These are phyloP conservation scores for Brachyptera putata DNA, from an alignment of 2,888 invertebrate species.

Conservation along the genomic window DNA sequence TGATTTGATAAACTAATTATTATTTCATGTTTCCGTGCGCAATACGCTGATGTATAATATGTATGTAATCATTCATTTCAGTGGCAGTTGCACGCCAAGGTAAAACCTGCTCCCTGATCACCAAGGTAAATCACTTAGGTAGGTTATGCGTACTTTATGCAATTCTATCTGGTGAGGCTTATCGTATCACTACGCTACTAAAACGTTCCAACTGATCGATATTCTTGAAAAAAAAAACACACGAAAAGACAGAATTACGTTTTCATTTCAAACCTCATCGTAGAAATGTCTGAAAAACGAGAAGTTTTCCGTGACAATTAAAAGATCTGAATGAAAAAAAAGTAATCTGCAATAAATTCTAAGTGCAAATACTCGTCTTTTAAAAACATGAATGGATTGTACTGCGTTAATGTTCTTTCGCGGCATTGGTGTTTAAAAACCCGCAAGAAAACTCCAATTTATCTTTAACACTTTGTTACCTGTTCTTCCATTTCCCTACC, in stretches of 20 bases:
- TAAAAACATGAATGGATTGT: not conserved
- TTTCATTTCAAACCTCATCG: no score
- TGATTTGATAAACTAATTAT: conserved; percentile 7
- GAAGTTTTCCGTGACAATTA: conserved; percentile 3
- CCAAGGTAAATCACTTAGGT: no score
- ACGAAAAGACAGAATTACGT: no score
- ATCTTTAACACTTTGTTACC: conserved; percentile 18
- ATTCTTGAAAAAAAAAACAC: no score
- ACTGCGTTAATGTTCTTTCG: not conserved
- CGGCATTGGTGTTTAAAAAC: not conserved
- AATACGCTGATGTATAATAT: conserved; percentile 2
- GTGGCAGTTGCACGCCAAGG: not conserved
- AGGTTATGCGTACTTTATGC: no score
- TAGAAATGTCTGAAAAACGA: no score
- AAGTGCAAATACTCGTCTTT: not conserved
- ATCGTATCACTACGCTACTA: no score
- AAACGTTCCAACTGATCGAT: no score
- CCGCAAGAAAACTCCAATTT: not conserved
- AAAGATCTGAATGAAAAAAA: not conserved
- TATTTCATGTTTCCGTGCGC: conserved; percentile 5
- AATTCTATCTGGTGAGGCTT: no score
- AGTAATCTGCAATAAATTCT: not conserved
- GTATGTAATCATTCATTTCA: not conserved
- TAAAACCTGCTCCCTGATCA: no score
- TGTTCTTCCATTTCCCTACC: conserved; percentile 6